Conservation (phyloP, 2,113 vertebrate genomes). For the Actinemys pallida region DNA sequence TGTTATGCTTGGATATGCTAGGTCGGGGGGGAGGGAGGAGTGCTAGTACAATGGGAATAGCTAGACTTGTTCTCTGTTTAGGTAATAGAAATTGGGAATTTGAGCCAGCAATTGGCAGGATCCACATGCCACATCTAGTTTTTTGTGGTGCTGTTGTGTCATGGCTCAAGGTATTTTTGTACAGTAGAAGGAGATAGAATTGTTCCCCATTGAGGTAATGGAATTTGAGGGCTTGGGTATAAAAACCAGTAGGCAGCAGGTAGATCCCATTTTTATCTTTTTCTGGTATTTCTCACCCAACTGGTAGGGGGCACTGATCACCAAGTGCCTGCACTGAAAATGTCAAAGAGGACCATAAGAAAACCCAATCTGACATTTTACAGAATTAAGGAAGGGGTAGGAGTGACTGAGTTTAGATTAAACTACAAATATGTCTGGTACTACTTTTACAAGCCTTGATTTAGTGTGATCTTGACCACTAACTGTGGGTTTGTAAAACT, state of each 20-base stretch:
- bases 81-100: background rate
- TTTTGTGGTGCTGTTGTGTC: background rate
- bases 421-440: background rate
- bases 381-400: background rate
- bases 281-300: background rate
- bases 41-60: background rate
- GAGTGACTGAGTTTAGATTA: background rate
- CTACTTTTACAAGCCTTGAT: background rate
- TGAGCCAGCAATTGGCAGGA: no score
- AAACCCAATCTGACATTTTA: background rate
- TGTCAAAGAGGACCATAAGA: background rate
- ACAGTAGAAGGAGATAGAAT: background rate
- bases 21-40: accelerated
- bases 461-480: background rate
- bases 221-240: background rate
- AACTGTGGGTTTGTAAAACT: background rate
- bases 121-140: background rate
- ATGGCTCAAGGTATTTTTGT: background rate
- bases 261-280: background rate
- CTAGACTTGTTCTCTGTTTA: background rate
- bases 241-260: background rate
- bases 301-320: accelerated
- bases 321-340: background rate
- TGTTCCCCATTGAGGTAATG: background rate
- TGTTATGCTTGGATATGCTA: background rate